Conservation (phyloP, 1,140 invertebrate genomes). For the Acromyrmex echinatior region DNA sequence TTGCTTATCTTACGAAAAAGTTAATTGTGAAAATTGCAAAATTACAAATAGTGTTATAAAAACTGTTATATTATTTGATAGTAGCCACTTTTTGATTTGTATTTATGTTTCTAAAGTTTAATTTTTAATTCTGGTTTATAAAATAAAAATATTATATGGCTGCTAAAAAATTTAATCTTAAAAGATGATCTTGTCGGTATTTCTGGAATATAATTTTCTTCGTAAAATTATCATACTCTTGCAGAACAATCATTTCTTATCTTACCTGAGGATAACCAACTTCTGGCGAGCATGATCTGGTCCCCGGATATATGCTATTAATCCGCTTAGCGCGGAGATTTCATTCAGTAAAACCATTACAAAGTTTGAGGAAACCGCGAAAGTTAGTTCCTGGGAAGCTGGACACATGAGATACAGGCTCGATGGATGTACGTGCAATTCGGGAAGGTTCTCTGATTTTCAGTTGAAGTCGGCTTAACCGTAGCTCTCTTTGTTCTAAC, state of each 20-base stretch:
- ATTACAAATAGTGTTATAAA: no score
- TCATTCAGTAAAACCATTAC: conserved; percentile 66
- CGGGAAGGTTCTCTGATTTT: conserved; percentile 19
- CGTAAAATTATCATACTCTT: neutral
- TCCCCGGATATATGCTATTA: conserved; percentile 56
- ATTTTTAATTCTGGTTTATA: no score
- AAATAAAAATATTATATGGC: no score
- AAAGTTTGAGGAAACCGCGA: conserved; percentile 55
- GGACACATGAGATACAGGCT: conserved; percentile 60
- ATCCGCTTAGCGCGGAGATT: conserved; percentile 68
- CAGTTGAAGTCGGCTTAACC: neutral
- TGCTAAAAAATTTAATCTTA: no score
- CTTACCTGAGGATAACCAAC: conserved; percentile 10
- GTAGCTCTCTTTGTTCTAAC: conserved; percentile 23
- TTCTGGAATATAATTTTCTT: neutral
- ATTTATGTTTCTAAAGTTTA: no score
- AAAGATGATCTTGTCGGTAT: neutral
- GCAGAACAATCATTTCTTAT: neutral
- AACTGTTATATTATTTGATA: no score
- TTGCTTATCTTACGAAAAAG: no score
- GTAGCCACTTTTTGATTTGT: no score
- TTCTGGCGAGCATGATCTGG: conserved; percentile 38
- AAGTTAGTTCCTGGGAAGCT: conserved; percentile 61
- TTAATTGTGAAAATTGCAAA: no score
- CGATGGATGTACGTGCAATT: conserved; percentile 13